Evolutionary conservation across 2,113 vertebrate genomes (phyloP).

Genomic region (Corythornis madagascariensis): DNA sequence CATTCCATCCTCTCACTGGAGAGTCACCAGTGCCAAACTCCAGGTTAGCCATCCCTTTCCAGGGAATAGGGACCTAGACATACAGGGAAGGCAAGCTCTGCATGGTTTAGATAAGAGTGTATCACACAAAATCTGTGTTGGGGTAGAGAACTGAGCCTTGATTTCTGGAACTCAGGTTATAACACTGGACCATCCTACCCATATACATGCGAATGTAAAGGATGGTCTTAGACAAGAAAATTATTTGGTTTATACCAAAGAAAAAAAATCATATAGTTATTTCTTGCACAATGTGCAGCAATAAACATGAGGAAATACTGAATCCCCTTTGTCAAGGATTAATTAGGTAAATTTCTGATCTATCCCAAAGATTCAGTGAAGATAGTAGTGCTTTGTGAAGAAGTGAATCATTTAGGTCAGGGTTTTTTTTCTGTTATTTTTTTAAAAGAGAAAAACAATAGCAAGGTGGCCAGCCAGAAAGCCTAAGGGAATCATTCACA

Average conservation of each 20-base stretch:
- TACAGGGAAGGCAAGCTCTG: not conserved
- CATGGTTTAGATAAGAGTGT: not conserved
- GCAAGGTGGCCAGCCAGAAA: constrained; percentile 46
- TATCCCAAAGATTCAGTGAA: not conserved
- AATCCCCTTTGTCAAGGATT: not conserved
- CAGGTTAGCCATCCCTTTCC: not conserved
- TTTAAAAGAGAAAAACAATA: constrained; percentile 20
- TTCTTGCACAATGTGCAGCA: not conserved
- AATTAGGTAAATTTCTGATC: not conserved
- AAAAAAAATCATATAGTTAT: not conserved
- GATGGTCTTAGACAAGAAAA: not conserved
- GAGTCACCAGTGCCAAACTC: not conserved
- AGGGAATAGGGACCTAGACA: not conserved
- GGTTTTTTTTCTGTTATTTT: not conserved
- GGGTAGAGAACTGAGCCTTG: not conserved
- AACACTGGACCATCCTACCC: not conserved
- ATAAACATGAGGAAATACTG: not conserved
- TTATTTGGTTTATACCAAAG: not conserved
- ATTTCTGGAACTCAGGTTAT: not conserved
- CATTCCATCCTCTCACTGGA: not conserved
- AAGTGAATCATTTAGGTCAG: not conserved
- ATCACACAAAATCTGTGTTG: not conserved
- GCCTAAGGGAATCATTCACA: not conserved
- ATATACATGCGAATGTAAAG: rapidly evolving
- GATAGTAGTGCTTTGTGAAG: not conserved